Percentiles rank a stretch among this genome's conserved stretches.
phyloP scores from a whole-genome alignment of 2,113 vertebrate genomes.

The Nymphicus hollandicus region DNA sequence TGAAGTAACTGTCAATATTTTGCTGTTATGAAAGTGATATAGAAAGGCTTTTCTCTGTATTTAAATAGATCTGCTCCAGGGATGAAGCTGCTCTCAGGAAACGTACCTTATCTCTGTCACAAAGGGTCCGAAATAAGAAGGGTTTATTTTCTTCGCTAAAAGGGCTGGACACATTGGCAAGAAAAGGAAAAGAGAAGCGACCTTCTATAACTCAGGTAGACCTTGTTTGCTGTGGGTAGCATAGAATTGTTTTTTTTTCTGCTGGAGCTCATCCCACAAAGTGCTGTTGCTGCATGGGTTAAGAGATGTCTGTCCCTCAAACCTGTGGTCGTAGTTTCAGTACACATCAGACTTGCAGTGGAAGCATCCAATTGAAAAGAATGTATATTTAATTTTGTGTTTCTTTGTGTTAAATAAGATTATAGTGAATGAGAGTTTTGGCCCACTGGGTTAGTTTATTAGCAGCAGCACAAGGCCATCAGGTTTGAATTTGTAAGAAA shows the following conservation, averaged over 20 bases:
- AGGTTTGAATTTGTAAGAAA: neutral
- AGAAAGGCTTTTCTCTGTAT: slow-evolving; percentile 10
- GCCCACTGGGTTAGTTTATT: neutral
- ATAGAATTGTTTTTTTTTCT: neutral
- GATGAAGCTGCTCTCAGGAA: slow-evolving; percentile 89
- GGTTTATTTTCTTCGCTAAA: slow-evolving; percentile 94
- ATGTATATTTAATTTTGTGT: neutral
- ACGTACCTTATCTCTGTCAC: slow-evolving; percentile 85
- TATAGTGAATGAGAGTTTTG: neutral
- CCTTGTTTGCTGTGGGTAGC: neutral
- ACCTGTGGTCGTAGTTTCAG: neutral
- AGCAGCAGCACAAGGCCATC: neutral
- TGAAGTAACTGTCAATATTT: neutral
- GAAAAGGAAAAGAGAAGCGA: slow-evolving; percentile 86
- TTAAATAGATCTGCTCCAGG: slow-evolving; percentile 88
- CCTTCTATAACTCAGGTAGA: slow-evolving; percentile 88
- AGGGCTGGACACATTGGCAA: slow-evolving; percentile 91
- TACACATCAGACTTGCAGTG: neutral
- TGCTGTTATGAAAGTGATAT: neutral
- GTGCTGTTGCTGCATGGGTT: neutral
- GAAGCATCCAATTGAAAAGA: neutral
- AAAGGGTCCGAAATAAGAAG: slow-evolving; percentile 78
- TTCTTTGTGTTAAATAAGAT: neutral
- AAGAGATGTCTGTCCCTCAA: neutral
- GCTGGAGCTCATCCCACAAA: neutral